A percentile compares a stretch with the other conserved stretches of the same genome.
These are phyloP conservation scores for Hydrolagus colliei DNA, from an alignment of 2,797 vertebrate species.

Conservation along the genomic window DNA sequence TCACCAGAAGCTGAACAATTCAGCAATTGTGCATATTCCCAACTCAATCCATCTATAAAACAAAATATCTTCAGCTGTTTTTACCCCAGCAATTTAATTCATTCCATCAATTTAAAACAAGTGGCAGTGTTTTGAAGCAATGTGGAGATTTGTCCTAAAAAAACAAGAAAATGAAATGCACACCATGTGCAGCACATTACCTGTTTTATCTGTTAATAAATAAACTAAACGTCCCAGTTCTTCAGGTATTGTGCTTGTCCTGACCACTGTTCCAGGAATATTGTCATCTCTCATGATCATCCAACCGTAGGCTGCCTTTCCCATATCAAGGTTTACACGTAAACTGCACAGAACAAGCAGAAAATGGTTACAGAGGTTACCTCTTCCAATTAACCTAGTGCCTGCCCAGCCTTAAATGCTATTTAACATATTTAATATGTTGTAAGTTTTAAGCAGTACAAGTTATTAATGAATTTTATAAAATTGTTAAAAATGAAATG, in stretches of 20 bases:
- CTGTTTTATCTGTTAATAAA: slow-evolving; percentile 92
- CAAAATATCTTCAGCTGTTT: neutral
- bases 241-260: slow-evolving; percentile 96
- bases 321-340: slow-evolving; percentile 96
- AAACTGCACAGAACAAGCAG: slow-evolving; percentile 55
- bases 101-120: neutral
- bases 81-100: neutral
- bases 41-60: neutral
- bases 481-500: too few species aligned
- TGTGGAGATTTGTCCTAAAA: neutral
- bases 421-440: too few species aligned
- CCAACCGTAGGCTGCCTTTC: slow-evolving; percentile 91
- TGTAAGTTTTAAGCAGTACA: too few species aligned
- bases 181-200: slow-evolving; percentile 47
- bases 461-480: too few species aligned
- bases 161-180: neutral
- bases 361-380: slow-evolving; percentile 6
- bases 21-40: neutral
- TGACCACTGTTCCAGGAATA: slow-evolving; percentile 89
- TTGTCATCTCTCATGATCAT: slow-evolving; percentile 93
- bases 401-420: too few species aligned
- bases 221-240: slow-evolving; percentile 90
- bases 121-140: neutral
- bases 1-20: too few species aligned
- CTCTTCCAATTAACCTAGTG: neutral